Evolutionary conservation across 2,888 invertebrate species (phyloP).

Genomic region (Pheosia tremula): DNA sequence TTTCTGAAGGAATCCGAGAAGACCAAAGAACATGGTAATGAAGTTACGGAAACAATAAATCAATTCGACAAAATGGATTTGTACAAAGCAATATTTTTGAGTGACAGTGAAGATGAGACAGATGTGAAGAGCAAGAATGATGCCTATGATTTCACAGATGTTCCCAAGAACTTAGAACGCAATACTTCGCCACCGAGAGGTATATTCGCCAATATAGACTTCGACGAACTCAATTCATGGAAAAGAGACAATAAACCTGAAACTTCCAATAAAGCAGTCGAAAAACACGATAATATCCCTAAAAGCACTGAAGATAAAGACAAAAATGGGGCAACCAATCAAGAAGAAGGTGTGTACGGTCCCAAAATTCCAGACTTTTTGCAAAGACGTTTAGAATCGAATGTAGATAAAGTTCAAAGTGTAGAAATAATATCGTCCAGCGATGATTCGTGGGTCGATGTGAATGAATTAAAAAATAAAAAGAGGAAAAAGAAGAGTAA

Average conservation of each 20-base stretch:
- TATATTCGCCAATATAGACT: constrained; percentile 87
- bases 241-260: constrained; percentile 46
- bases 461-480: constrained; percentile 67
- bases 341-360: constrained; percentile 75
- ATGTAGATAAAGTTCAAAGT: constrained; percentile 31
- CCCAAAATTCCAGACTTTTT: constrained; percentile 84
- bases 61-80: constrained; percentile 87
- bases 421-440: constrained; percentile 59
- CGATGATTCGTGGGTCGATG: constrained; percentile 82
- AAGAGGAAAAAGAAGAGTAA: constrained; percentile 78
- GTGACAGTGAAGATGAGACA: constrained; percentile 89
- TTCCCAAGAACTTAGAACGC: constrained; percentile 83
- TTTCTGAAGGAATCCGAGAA: constrained; percentile 77
- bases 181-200: constrained; percentile 89
- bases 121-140: constrained; percentile 19
- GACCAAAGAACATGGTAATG: constrained; percentile 51
- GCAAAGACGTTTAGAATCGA: constrained; percentile 51
- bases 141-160: constrained; percentile 55
- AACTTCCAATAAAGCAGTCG: constrained; percentile 17
- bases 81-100: constrained; percentile 95
- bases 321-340: constrained; percentile 21
- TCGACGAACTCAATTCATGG: constrained; percentile 84
- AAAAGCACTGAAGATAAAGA: constrained; percentile 20
- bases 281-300: constrained; percentile 13
- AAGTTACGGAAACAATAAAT: constrained; percentile 71